Percentiles rank a stretch among this genome's conserved stretches.
Evolutionary conservation across 2,888 invertebrate genomes (phyloP).

Genomic region (Athripsodes cinereus): DNA sequence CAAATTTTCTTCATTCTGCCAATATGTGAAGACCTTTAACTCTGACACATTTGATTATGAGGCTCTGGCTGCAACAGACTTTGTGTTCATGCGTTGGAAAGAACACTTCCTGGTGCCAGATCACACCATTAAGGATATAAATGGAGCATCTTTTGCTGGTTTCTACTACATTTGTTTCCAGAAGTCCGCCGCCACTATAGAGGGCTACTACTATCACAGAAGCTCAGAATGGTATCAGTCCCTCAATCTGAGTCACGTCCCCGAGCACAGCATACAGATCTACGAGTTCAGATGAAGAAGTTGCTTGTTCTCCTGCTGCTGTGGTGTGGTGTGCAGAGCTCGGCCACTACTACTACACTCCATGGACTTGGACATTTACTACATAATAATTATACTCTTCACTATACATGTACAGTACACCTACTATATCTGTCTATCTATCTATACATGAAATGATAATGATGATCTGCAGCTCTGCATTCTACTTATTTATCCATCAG

Average conservation of each 20-base stretch:
- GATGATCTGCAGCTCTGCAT: too few relatives aligned
- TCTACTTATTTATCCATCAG: too few relatives aligned
- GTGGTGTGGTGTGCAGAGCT: too few relatives aligned
- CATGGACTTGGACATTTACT: too few relatives aligned
- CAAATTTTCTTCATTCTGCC: slow-evolving; percentile 78
- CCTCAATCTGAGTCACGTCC: slow-evolving; percentile 84
- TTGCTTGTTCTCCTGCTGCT: too few relatives aligned
- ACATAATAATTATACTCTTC: too few relatives aligned
- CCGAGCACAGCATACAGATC: slow-evolving; percentile 93
- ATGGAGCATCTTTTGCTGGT: slow-evolving; percentile 94
- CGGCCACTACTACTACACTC: too few relatives aligned
- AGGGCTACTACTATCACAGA: slow-evolving; percentile 95
- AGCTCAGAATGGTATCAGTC: slow-evolving; percentile 97
- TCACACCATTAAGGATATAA: slow-evolving; percentile 91
- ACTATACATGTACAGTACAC: too few relatives aligned
- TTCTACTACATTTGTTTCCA: slow-evolving; percentile 98
- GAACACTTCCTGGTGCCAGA: slow-evolving; percentile 96
- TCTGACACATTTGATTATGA: slow-evolving; percentile 92
- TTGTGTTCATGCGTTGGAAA: slow-evolving; percentile 97
- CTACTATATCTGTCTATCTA: too few relatives aligned
- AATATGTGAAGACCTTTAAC: slow-evolving; percentile 90
- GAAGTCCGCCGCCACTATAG: slow-evolving; percentile 89
- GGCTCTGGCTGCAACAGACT: slow-evolving; percentile 77
- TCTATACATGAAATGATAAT: too few relatives aligned
- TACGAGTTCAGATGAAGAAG: slow-evolving; percentile 90